Evolutionary conservation across 2,113 vertebrate species (phyloP).

Genomic region (Coracopsis vasa): DNA sequence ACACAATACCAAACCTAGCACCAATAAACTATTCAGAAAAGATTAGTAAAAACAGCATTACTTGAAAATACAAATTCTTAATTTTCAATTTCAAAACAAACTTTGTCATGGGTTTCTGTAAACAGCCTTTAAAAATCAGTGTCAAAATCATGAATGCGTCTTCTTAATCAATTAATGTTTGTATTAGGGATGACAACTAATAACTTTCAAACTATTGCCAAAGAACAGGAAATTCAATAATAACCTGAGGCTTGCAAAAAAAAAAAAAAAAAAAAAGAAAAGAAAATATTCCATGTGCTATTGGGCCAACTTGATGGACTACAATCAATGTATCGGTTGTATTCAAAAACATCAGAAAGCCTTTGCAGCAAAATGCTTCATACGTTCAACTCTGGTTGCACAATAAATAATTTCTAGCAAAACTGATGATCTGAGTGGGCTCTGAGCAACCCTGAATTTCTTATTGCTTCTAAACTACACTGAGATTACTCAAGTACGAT

Average conservation of each 20-base stretch:
- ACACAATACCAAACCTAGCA: accelerated
- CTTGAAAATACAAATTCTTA: background rate
- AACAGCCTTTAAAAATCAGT: background rate
- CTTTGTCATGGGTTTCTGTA: background rate
- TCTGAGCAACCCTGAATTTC: background rate
- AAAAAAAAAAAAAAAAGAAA: too few relatives aligned
- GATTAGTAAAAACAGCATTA: background rate
- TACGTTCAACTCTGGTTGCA: background rate
- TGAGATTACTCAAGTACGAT: background rate
- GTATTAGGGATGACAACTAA: background rate
- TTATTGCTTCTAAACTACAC: background rate
- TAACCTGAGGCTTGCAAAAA: background rate
- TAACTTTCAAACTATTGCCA: background rate
- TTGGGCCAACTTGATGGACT: background rate
- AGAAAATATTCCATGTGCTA: background rate
- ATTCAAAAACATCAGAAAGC: background rate
- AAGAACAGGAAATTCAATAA: background rate
- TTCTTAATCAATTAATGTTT: background rate
- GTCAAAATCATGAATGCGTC: background rate
- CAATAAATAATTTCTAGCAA: background rate
- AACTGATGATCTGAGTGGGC: background rate
- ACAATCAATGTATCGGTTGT: background rate
- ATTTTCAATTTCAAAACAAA: background rate
- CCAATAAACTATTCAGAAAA: background rate
- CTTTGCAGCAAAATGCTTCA: background rate